phyloP scores from a whole-genome alignment of 2,888 invertebrate genomes.

The Protophormia terraenovae region DNA sequence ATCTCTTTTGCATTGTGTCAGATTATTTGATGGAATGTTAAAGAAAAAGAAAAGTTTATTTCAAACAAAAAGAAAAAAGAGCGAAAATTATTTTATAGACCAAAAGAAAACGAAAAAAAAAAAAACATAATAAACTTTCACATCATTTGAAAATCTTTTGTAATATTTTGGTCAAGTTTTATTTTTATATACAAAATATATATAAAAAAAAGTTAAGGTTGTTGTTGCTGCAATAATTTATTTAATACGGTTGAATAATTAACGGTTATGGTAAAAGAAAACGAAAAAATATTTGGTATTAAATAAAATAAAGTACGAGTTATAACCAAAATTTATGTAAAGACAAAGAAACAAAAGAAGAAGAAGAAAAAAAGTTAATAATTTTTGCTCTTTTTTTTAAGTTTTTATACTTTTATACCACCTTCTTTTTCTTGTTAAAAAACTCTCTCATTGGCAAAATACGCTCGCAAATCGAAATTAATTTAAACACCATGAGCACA shows the following conservation, averaged over 20 bases:
- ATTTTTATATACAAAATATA: background rate
- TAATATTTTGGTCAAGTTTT: constrained; percentile 34
- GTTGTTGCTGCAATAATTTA: constrained; percentile 27
- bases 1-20: constrained; percentile 1
- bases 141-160: constrained; percentile 55
- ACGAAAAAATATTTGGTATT: background rate
- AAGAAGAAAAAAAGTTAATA: background rate
- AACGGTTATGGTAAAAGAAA: constrained; percentile 32
- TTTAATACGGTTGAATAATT: constrained; percentile 49
- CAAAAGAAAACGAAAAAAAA: constrained; percentile 20
- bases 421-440: background rate
- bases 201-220: constrained; percentile 1
- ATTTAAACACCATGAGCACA: constrained; percentile 16
- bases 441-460: background rate
- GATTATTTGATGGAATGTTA: background rate
- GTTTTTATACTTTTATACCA: constrained; percentile 21
- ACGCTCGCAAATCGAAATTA: background rate
- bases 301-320: background rate
- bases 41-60: constrained; percentile 39
- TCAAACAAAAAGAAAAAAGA: background rate
- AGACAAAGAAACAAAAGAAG: background rate
- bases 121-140: constrained; percentile 53
- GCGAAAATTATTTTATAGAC: background rate
- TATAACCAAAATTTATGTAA: constrained; percentile 14
- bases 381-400: background rate